Base-by-base conservation (phyloP, 2,888 invertebrate species). In the Trichogramma evanescens region DNA sequence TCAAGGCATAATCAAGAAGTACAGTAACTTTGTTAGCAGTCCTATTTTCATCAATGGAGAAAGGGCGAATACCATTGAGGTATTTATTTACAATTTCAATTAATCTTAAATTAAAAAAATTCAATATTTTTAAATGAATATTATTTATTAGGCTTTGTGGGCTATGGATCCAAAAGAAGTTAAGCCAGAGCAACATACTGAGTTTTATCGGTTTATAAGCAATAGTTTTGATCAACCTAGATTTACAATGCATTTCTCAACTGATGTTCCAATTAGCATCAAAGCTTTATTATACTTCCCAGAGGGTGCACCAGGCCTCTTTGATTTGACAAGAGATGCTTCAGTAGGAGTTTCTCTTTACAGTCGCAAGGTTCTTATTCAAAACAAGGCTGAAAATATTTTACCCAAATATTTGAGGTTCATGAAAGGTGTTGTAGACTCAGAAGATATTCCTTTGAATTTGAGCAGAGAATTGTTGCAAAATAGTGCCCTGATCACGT, bases 381-480 rank as follows among this genome's bases (percentile, higher is more conserved):
- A 96, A 79, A 89, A 87, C 70, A 90, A 89, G 74, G 91, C 94
- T 0, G 93, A 93, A 62, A 90, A 93, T 72, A 85, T 97, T 66
- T 80, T 97, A 64, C 96, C 96, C 0, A 93, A 94, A 74, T 98
- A 96, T 94, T 81, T 98, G 68, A 83, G 97, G 69, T 98, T 98
- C 79, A 83, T 98, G 3, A 95, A 95, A 84, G 97, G 96, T 74
- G 96, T 98, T 42, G 95, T 98, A 10, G 98, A 98, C 81, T 96
- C 95, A 1, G 98, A 98, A 82, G 98, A 98, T 79, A 96, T 98
- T 81, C 98, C 98, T 49, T 81, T 98, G 59, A 98, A 98, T 84
- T 83, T 98, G 63, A 97, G 96, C 75, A 84, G 98, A 73, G 98
- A 98, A 79, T 80, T 98, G 62, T 81, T 98, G 54, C 98, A 98